Conservation (phyloP, 2,888 invertebrate genomes). For the Macaria liturata region DNA sequence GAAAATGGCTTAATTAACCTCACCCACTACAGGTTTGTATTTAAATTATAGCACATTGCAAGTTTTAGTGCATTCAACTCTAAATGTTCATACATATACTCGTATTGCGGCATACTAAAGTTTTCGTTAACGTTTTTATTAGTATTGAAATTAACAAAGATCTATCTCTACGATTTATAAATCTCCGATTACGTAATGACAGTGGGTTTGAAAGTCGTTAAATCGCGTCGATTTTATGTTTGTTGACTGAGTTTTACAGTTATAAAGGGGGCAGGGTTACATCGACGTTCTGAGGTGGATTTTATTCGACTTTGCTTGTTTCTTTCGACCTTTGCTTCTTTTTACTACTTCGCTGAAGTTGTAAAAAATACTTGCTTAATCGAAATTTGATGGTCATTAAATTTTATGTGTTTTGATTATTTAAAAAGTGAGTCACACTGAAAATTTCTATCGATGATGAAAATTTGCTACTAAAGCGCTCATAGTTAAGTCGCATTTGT, state of each 20-base stretch:
- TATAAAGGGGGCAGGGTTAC: constrained; percentile 2
- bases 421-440: too few relatives aligned
- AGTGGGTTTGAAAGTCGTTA: constrained; percentile 39
- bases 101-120: too few relatives aligned
- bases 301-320: constrained; percentile 6
- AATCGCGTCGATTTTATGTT: constrained; percentile 30
- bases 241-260: constrained; percentile 18
- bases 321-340: constrained; percentile 1
- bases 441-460: too few relatives aligned
- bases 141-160: not conserved
- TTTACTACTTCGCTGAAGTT: not conserved
- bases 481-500: too few relatives aligned
- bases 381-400: not conserved
- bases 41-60: too few relatives aligned
- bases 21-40: too few relatives aligned
- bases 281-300: constrained; percentile 5
- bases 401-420: too few relatives aligned
- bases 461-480: too few relatives aligned
- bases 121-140: not conserved
- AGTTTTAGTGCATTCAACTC: too few relatives aligned
- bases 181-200: constrained; percentile 34
- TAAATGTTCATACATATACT: too few relatives aligned
- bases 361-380: too few relatives aligned
- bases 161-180: not conserved
- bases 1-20: too few relatives aligned